Percentiles rank a stretch among this genome's conserved stretches.
These are phyloP conservation scores for Scleropages formosus DNA, from an alignment of 2,797 vertebrate species.

Conservation along the genomic window DNA sequence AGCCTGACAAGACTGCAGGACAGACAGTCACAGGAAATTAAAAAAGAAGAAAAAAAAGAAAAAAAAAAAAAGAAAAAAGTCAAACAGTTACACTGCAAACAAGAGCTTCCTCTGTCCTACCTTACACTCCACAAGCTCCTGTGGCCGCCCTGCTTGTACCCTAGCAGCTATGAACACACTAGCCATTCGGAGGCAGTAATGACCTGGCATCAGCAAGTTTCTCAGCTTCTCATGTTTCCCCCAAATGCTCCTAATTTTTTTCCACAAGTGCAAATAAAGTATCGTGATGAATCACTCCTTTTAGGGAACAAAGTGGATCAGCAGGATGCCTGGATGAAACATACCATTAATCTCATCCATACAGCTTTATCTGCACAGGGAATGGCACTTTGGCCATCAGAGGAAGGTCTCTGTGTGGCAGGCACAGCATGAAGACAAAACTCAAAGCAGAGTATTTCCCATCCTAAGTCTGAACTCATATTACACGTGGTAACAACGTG, in stretches of 20 bases:
- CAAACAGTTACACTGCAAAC: neutral
- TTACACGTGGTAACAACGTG: neutral
- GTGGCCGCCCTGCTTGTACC: neutral
- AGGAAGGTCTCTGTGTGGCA: neutral
- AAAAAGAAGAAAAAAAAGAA: slow-evolving; percentile 7
- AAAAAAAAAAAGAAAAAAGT: neutral
- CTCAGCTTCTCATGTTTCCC: neutral
- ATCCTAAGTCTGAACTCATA: neutral
- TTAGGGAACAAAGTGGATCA: slow-evolving; percentile 7
- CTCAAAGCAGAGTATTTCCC: neutral
- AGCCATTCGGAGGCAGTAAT: neutral
- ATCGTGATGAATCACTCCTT: slow-evolving; percentile 20
- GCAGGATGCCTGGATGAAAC: slow-evolving; percentile 11
- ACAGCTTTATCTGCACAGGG: neutral
- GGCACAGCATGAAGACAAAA: neutral
- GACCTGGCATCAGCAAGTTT: slow-evolving; percentile 7
- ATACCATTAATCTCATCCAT: slow-evolving; percentile 17
- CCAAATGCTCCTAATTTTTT: neutral
- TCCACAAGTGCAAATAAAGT: neutral
- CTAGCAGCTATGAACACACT: too few relatives aligned
- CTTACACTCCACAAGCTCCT: neutral
- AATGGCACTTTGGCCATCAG: neutral
- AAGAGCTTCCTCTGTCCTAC: neutral
- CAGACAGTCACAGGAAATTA: too few relatives aligned
- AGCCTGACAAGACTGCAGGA: slow-evolving; percentile 88